Conservation (phyloP, 1,140 invertebrate genomes). For the Leptestheria dahalacensis region DNA sequence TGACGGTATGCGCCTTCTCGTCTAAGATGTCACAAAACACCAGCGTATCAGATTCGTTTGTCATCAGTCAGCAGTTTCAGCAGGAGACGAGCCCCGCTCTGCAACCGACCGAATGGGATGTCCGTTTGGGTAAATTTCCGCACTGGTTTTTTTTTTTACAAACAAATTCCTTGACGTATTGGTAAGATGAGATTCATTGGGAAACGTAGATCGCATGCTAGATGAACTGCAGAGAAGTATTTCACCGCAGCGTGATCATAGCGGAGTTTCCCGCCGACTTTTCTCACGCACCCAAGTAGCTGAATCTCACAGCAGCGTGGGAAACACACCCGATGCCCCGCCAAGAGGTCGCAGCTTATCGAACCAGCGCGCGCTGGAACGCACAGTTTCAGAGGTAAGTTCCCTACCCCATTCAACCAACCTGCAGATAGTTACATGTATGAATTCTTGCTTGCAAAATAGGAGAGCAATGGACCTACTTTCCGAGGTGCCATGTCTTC, state of each 20-base stretch:
- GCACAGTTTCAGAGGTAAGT: not conserved
- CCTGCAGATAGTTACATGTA: not conserved
- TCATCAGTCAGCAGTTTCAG: constrained; percentile 1
- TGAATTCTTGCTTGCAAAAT: not conserved
- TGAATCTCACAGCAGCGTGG: not conserved
- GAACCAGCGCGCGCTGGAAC: not conserved
- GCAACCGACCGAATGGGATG: constrained; percentile 4
- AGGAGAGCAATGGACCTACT: not conserved
- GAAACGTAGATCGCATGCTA: constrained; percentile 10
- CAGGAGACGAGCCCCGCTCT: not conserved
- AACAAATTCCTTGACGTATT: not conserved
- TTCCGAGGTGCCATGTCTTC: not conserved
- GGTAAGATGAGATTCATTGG: not conserved
- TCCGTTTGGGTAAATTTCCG: constrained; percentile 3
- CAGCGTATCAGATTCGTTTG: not conserved
- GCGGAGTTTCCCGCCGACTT: not conserved
- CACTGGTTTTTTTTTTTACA: not conserved
- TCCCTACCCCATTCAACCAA: not conserved
- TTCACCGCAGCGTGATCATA: constrained; percentile 5
- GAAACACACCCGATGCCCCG: not conserved
- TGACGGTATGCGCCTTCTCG: not conserved
- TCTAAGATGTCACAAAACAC: not conserved
- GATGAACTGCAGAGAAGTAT: constrained; percentile 8
- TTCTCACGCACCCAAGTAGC: not conserved
- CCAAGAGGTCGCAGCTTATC: not conserved